Evolutionary conservation across 2,888 invertebrate species (phyloP).

Genomic region (Nephrotoma guestfalica): DNA sequence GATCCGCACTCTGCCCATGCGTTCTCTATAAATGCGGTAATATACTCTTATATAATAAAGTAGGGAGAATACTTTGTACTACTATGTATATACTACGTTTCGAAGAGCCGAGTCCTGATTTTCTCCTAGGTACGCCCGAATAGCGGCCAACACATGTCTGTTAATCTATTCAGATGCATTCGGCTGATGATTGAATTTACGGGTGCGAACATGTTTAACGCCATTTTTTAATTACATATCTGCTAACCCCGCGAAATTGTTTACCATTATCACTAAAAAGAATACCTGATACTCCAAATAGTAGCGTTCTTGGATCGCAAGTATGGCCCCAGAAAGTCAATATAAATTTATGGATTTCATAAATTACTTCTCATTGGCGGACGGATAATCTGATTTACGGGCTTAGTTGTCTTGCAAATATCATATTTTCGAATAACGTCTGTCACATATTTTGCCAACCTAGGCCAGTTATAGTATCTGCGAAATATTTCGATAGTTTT

Average conservation of each 20-base stretch:
- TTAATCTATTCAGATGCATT: slow-evolving; percentile 11
- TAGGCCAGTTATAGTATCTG: neutral
- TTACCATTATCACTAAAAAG: slow-evolving; percentile 10
- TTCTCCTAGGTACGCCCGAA: neutral
- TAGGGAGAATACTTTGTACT: too few relatives aligned
- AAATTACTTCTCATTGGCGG: neutral
- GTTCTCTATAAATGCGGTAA: too few relatives aligned
- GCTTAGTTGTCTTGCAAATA: neutral
- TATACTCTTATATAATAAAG: too few relatives aligned
- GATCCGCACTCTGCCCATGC: too few relatives aligned
- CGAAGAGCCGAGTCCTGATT: too few relatives aligned
- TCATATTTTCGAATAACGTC: neutral
- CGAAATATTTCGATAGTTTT: neutral
- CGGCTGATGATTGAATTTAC: slow-evolving; percentile 14
- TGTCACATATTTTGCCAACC: neutral
- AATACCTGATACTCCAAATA: slow-evolving; percentile 14
- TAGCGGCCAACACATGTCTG: neutral
- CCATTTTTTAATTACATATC: slow-evolving; percentile 9
- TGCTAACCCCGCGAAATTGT: neutral
- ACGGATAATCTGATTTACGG: neutral
- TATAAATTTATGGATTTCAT: neutral
- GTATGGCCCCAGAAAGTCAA: too few relatives aligned
- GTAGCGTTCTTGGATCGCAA: too few relatives aligned
- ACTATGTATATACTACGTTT: too few relatives aligned
- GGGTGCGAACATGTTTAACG: slow-evolving; percentile 9